Conservation (phyloP, 2,113 vertebrate species). For the Rhizomys pruinosus region DNA sequence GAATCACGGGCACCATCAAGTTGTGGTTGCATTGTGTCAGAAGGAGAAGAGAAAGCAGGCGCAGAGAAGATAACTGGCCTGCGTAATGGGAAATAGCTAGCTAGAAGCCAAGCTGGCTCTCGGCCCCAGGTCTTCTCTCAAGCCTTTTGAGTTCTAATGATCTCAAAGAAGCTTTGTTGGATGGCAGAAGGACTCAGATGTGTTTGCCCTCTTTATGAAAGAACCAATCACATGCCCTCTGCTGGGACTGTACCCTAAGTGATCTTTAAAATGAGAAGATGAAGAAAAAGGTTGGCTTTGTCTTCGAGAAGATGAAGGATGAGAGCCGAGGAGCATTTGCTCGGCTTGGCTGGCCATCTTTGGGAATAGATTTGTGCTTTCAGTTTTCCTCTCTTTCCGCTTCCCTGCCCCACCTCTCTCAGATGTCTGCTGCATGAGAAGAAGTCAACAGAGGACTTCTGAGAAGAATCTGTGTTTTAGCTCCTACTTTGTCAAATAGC, state of each 20-base stretch:
- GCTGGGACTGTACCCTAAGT: background rate
- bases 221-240: background rate
- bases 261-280: background rate
- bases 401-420: background rate
- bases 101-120: background rate
- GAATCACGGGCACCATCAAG: background rate
- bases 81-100: background rate
- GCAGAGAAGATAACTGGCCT: background rate
- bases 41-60: constrained; percentile 23
- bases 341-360: background rate
- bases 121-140: background rate
- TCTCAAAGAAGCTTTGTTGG: constrained; percentile 8
- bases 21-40: background rate
- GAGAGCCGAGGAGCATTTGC: background rate
- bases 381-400: background rate
- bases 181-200: background rate
- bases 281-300: background rate
- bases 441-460: constrained; percentile 6
- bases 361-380: background rate
- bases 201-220: background rate
- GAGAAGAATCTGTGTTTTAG: constrained; percentile 28
- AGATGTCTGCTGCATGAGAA: constrained; percentile 21
- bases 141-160: background rate
- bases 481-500: constrained; percentile 13
- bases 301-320: background rate